Evolutionary conservation across 2,797 vertebrate species (phyloP).

Genomic region (Sitta carolinensis): DNA sequence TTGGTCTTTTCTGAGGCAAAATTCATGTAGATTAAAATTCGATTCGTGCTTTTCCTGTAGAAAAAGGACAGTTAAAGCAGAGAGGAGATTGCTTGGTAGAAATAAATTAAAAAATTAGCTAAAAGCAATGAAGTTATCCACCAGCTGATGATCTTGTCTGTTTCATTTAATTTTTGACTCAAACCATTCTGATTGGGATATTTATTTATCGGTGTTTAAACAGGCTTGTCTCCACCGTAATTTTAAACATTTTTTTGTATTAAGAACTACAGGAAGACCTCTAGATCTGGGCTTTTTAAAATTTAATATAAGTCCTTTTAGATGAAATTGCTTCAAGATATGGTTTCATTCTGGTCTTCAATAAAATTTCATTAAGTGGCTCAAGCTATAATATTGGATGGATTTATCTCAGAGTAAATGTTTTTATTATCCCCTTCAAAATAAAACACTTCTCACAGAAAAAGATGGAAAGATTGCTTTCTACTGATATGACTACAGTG

Average conservation of each 20-base stretch:
- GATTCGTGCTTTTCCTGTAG: not conserved
- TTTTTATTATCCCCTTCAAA: not conserved
- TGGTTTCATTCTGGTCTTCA: not conserved
- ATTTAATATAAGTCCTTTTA: slow-evolving; percentile 7
- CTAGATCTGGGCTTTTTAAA: not conserved
- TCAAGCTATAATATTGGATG: not conserved
- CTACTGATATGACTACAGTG: not conserved
- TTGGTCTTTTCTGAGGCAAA: not conserved
- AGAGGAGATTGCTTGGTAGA: not conserved
- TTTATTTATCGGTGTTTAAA: slow-evolving; percentile 17
- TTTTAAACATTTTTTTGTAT: not conserved
- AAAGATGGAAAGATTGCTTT: not conserved
- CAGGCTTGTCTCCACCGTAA: not conserved
- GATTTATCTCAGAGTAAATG: slow-evolving; percentile 6
- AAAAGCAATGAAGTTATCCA: not conserved
- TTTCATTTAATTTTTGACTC: not conserved
- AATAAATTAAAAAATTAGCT: not conserved
- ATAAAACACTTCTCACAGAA: not conserved
- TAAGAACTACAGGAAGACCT: not conserved
- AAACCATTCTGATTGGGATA: not conserved
- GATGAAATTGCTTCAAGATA: not conserved
- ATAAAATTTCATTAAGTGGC: slow-evolving; percentile 9
- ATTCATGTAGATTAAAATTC: not conserved
- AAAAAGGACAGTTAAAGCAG: not conserved
- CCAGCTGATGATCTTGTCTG: not conserved